Evolutionary conservation across 2,888 invertebrate genomes (phyloP), one percentile per base, ranked within the genome.

Genomic region (Drosophila stalkeri): DNA sequence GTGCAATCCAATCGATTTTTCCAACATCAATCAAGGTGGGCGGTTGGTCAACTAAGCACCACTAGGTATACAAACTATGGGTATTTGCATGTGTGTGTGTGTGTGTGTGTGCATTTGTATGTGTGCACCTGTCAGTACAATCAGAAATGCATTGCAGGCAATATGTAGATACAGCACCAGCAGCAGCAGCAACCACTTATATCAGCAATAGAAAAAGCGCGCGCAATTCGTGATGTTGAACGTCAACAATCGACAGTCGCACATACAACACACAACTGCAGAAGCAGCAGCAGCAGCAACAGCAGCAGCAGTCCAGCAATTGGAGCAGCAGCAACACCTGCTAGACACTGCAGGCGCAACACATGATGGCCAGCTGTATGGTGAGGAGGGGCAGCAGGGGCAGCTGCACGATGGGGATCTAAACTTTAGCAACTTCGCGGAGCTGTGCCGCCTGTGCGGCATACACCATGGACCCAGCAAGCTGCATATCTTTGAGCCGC

Each of bases 401-500:
- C 92, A 92, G 3, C 57, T 43, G 11, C 49, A 39, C 16, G 49
- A 88, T 56, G 93, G 93, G 70, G 95, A 95, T 93, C 95, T 96
- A 90, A 96, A 95, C 93, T 95, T 95, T 93, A 94, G 94, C 89
- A 94, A 94, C 91, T 95, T 95, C 93, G 94, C 95, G 78, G 95
- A 96, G 94, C 94, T 96, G 84, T 96, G 96, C 92, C 94, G 96
- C 91, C 94, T 96, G 81, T 96, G 96, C 92, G 95, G 95, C 83
- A 93, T 96, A 84, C 95, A 95, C 93, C 95, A 95, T 91, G 95
- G 95, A 77, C 95, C 95, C 82, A 94, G 95, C 85, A 94, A 96
- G 92, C 94, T 96, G 83, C 95, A 95, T 92, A 95, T 96, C 91
- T 96, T 96, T 92, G 96, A 96, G 91, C 95, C 95, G 92, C 95